Percentiles rank a stretch among this genome's conserved stretches.
phyloP scores from a whole-genome alignment of 2,797 vertebrate species.

The Acanthopagrus latus region DNA sequence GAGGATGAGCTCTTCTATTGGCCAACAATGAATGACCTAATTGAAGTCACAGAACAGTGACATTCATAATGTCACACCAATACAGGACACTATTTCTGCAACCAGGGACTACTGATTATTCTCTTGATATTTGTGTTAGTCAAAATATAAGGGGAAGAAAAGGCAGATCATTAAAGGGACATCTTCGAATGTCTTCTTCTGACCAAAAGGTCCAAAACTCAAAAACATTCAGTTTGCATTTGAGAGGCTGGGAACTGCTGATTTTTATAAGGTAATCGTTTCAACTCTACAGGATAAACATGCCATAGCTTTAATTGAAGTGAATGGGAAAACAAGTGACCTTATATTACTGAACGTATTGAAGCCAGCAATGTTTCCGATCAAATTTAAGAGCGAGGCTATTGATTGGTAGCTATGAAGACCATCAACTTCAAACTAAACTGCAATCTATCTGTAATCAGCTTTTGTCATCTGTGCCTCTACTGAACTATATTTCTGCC shows the following conservation, averaged over 20 bases:
- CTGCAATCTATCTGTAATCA: constrained; percentile 10
- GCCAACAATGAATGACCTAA: neutral
- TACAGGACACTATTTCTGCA: neutral
- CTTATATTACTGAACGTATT: neutral
- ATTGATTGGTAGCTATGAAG: constrained; percentile 27
- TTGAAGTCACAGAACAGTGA: neutral
- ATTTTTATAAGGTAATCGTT: neutral
- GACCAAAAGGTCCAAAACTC: neutral
- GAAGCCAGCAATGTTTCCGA: neutral
- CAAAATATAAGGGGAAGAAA: neutral
- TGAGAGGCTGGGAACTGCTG: neutral
- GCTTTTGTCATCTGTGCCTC: neutral
- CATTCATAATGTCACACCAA: neutral
- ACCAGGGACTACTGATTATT: neutral
- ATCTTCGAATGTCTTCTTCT: neutral
- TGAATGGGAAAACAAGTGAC: neutral
- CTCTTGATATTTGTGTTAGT: neutral
- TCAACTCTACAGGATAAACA: constrained; percentile 1
- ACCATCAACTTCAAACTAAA: constrained; percentile 29
- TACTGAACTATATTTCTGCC: neutral
- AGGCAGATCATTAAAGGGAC: neutral
- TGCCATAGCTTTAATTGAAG: neutral
- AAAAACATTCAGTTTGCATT: neutral
- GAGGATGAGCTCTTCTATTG: neutral
- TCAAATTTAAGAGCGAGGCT: neutral